phyloP scores from a whole-genome alignment of 2,113 vertebrate genomes.

The Nothobranchius kuhntae region DNA sequence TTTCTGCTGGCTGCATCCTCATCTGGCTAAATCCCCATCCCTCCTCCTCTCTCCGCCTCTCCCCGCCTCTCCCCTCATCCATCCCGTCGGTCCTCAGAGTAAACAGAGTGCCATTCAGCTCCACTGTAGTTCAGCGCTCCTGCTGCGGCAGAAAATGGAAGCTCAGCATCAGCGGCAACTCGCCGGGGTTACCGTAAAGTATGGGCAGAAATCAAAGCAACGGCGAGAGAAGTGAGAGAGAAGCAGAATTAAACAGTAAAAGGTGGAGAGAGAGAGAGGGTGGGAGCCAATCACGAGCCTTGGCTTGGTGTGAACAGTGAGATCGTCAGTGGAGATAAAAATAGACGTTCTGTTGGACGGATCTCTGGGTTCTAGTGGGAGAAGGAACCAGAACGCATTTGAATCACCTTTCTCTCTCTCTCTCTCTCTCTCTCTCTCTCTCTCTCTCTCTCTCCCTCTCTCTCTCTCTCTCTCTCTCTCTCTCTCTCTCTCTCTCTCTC shows the following conservation, averaged over 20 bases:
- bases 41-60: not conserved
- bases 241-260: slow-evolving; percentile 3
- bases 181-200: not conserved
- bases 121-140: slow-evolving; percentile 22
- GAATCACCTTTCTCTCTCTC: no score
- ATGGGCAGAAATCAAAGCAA: slow-evolving; percentile 5
- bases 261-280: slow-evolving; percentile 26
- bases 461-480: no score
- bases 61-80: not conserved
- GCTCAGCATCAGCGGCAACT: slow-evolving; percentile 24
- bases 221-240: not conserved
- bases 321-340: slow-evolving; percentile 62
- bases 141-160: slow-evolving; percentile 41
- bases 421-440: no score
- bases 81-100: slow-evolving; percentile 16
- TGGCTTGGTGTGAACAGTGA: slow-evolving; percentile 66
- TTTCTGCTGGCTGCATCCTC: not conserved
- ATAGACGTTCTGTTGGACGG: slow-evolving; percentile 47
- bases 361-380: not conserved
- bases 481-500: no score
- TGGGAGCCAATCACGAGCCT: slow-evolving; percentile 66
- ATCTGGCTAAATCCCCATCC: not conserved
- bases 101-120: slow-evolving; percentile 48
- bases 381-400: not conserved
- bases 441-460: no score